Base-by-base conservation (phyloP, 2,113 vertebrate species). In the Lagopus leucura region DNA sequence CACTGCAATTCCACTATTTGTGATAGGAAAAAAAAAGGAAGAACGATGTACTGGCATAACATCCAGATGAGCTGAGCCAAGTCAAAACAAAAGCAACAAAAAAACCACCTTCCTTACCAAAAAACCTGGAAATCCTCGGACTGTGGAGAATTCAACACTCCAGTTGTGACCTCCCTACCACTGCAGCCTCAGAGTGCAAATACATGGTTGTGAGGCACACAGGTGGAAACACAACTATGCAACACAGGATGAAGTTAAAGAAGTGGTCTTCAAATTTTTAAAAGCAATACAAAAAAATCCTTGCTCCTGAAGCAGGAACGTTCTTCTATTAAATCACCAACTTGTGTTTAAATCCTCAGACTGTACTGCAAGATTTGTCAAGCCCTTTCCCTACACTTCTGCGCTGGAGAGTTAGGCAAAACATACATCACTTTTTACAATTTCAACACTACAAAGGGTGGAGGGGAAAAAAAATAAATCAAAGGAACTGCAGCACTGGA, bases 141-240 rank as follows among this genome's bases (percentile, higher is more conserved):
- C 4, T 28, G 42, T 3, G 34, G 36, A 32, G 57, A 67, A 71
- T 11, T 19, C 28, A 45, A 22, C 47, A 19, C 13, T 28, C 50
- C 20, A n/a, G 52, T 7, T 42, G 67, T 28, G 30, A 20, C 12
- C 48, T 25, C 24, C 48, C 27, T 17, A 17, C 8, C 43, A 16
- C 16, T 7, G n/a, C 1, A 4, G 69, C 63, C 69, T 30, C 55
- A 28, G 25, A 52, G 43, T 1, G 11, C 70, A 14, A 70, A 25
- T 2, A 10, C 24, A 13, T 34, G 10, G 25, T 42, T 20, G 11
- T 30, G 83, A 54, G 38, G 43, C 34, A 42, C 52, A 32, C 81
- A 11, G 2, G 0, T 5, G 38, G 86, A 61, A 81, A 64, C n/a
- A 34, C 42, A 3, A 3, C 6, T 28, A 7, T 42, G 45, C 10